These are phyloP conservation scores for Rallus crepitans DNA, from an alignment of 2,797 vertebrate genomes.

Conservation along the genomic window DNA sequence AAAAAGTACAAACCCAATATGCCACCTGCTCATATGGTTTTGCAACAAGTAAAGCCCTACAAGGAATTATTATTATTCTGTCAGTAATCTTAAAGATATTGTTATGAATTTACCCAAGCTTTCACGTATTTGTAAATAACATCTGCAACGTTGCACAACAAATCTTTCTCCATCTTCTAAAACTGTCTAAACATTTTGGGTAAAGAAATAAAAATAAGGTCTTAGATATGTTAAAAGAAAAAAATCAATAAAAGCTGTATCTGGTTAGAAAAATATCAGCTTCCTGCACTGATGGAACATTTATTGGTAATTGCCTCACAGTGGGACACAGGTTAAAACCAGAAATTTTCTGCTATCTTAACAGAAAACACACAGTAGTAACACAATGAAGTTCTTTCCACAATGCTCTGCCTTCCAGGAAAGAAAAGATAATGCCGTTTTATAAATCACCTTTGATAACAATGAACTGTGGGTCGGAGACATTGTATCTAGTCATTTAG, in stretches of 20 bases:
- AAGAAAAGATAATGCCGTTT: neutral
- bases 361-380: neutral
- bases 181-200: neutral
- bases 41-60: neutral
- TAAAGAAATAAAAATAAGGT: neutral
- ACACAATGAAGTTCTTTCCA: neutral
- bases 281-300: neutral
- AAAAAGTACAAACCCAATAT: neutral
- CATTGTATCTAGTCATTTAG: neutral
- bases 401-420: neutral
- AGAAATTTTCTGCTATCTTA: neutral
- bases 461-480: neutral
- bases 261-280: slow-evolving; percentile 4
- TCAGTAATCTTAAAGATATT: neutral
- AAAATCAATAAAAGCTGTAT: slow-evolving; percentile 3
- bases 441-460: neutral
- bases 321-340: neutral
- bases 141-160: neutral
- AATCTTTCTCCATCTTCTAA: neutral
- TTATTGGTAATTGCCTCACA: slow-evolving; percentile 15
- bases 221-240: neutral
- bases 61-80: neutral
- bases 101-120: neutral
- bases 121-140: neutral
- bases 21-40: neutral